phyloP scores from a whole-genome alignment of 1,140 invertebrate species.

The Fragariocoptes setiger region DNA sequence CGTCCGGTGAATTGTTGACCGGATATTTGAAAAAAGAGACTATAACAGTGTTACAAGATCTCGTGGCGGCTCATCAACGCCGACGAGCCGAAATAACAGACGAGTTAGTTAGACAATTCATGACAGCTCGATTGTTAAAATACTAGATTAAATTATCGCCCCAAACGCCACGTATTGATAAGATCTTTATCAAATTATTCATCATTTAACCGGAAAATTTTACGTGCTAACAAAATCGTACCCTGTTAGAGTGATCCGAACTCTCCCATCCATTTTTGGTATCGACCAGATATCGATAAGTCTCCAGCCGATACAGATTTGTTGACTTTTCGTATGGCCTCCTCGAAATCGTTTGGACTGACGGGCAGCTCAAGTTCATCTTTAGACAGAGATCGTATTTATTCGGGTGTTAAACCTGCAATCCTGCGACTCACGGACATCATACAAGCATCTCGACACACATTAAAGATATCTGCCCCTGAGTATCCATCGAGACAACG shows the following conservation, averaged over 20 bases:
- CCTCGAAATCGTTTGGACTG: slow-evolving; percentile 58
- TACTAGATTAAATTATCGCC: too few relatives aligned
- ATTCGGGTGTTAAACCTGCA: slow-evolving; percentile 62
- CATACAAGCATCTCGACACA: slow-evolving; percentile 96
- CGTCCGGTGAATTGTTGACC: slow-evolving; percentile 57
- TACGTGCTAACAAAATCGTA: too few relatives aligned
- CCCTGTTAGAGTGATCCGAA: slow-evolving; percentile 53
- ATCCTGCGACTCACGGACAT: slow-evolving; percentile 92
- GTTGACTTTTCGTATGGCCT: slow-evolving; percentile 70
- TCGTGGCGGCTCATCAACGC: slow-evolving; percentile 51
- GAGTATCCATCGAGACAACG: slow-evolving; percentile 70
- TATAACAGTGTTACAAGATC: slow-evolving; percentile 32
- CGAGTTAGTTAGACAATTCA: slow-evolving; percentile 46
- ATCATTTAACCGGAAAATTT: too few relatives aligned
- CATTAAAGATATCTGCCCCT: slow-evolving; percentile 90
- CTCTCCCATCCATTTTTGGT: slow-evolving; percentile 90
- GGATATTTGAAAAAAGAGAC: slow-evolving; percentile 76
- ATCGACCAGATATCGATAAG: slow-evolving; percentile 75
- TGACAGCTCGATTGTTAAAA: too few relatives aligned
- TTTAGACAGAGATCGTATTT: slow-evolving; percentile 69
- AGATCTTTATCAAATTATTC: too few relatives aligned
- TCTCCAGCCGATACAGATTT: slow-evolving; percentile 83
- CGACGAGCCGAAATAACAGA: slow-evolving; percentile 46
- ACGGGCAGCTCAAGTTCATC: slow-evolving; percentile 81
- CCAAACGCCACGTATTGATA: too few relatives aligned